Evolutionary conservation across 2,888 invertebrate genomes (phyloP).

Genomic region (Xylocampa areola): DNA sequence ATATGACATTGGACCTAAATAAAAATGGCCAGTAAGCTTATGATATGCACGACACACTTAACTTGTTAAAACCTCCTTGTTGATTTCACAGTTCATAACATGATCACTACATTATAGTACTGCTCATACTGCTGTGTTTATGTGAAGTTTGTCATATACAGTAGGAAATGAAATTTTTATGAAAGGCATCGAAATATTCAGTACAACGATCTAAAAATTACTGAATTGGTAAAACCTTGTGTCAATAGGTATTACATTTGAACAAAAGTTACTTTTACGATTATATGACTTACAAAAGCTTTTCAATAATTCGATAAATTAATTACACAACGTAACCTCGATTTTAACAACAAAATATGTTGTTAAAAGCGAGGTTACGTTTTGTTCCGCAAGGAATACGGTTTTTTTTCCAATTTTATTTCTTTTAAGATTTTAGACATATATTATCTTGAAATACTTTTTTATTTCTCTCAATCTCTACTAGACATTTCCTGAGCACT

Average conservation of each 20-base stretch:
- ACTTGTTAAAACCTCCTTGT: conserved; percentile 8
- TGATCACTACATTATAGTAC: no score
- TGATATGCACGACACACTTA: neutral
- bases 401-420: neutral
- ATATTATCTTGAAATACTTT: no score
- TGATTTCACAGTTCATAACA: no score
- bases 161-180: no score
- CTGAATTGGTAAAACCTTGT: conserved; percentile 16
- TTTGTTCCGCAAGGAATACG: conserved; percentile 1
- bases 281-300: conserved; percentile 13
- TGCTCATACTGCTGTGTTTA: no score
- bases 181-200: no score
- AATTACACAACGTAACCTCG: conserved; percentile 13
- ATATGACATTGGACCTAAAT: neutral
- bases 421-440: no score
- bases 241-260: conserved; percentile 4
- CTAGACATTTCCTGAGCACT: no score
- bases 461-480: no score
- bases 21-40: conserved; percentile 22
- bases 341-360: no score
- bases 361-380: neutral
- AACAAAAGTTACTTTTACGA: conserved; percentile 13
- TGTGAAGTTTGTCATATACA: no score
- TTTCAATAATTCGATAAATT: conserved; percentile 8
- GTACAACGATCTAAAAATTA: conserved; percentile 8